These are phyloP conservation scores for Brachionus koreanus DNA, from an alignment of 1,140 invertebrate genomes.

Conservation along the genomic window DNA sequence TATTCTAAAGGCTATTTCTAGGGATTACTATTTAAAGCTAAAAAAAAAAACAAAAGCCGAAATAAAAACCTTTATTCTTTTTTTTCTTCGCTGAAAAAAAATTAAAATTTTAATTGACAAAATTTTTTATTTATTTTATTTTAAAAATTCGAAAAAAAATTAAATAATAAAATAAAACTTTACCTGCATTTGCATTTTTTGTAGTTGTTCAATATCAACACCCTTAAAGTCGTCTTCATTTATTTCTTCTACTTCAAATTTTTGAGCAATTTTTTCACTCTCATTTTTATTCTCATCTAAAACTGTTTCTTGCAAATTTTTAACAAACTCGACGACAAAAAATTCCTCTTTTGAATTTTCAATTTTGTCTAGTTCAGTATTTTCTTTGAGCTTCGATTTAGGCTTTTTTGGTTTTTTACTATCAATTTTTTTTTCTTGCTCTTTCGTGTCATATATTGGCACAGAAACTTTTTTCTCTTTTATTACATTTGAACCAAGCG, in stretches of 20 bases:
- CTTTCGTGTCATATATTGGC: neutral
- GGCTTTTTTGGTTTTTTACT: neutral
- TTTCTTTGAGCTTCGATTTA: neutral
- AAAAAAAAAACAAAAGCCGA: neutral
- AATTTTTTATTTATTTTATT: no score
- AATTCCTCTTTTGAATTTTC: neutral
- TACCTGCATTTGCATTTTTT: conserved; percentile 38
- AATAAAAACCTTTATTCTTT: neutral
- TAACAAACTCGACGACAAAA: conserved; percentile 27
- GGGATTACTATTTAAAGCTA: neutral
- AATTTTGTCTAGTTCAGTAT: neutral
- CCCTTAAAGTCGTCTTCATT: conserved; percentile 10
- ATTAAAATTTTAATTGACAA: no score
- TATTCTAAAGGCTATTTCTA: neutral
- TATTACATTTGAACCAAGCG: neutral
- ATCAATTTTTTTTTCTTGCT: neutral
- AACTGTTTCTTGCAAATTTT: neutral
- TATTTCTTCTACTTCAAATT: conserved; percentile 4
- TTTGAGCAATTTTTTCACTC: neutral
- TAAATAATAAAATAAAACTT: no score
- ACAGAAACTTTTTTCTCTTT: neutral
- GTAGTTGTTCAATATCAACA: neutral
- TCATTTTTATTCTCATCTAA: neutral
- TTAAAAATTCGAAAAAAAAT: no score
- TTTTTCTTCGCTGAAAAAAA: conserved; percentile 18